A percentile compares a stretch with the other conserved stretches of the same genome.
Evolutionary conservation across 2,113 vertebrate genomes (phyloP).

Genomic region (Marcusenius ussheri): DNA sequence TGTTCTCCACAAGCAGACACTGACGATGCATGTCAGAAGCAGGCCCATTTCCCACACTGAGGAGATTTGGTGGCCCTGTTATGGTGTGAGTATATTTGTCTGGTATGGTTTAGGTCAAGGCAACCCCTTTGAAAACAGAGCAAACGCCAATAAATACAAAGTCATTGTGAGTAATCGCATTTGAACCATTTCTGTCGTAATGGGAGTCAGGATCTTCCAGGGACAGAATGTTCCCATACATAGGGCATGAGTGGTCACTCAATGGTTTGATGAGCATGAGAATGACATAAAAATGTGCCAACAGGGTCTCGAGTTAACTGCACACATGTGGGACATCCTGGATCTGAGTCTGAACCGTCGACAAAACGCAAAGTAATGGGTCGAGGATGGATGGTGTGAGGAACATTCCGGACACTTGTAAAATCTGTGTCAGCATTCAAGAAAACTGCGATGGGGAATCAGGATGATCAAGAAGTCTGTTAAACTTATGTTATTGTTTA

Average conservation of each 20-base stretch:
- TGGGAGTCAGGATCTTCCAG: background rate
- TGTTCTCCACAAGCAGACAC: background rate
- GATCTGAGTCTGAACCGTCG: background rate
- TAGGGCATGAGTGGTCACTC: background rate
- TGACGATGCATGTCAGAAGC: background rate
- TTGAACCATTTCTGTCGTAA: background rate
- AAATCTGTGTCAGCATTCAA: background rate
- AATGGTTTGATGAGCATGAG: background rate
- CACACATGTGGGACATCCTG: background rate
- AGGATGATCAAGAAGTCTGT: background rate
- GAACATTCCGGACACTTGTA: background rate
- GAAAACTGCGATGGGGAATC: background rate
- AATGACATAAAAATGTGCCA: background rate
- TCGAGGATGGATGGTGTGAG: background rate
- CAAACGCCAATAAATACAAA: background rate
- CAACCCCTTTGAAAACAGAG: background rate
- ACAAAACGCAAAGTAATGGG: background rate
- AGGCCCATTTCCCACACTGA: background rate
- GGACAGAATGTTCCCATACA: background rate
- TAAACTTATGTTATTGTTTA: background rate
- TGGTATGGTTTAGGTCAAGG: background rate
- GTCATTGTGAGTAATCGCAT: background rate
- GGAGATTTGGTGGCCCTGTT: background rate
- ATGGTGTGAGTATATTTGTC: background rate
- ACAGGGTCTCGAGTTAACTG: background rate